These are phyloP conservation scores for Drosophila hamatofila DNA, from an alignment of 2,888 invertebrate genomes.

Conservation along the genomic window DNA sequence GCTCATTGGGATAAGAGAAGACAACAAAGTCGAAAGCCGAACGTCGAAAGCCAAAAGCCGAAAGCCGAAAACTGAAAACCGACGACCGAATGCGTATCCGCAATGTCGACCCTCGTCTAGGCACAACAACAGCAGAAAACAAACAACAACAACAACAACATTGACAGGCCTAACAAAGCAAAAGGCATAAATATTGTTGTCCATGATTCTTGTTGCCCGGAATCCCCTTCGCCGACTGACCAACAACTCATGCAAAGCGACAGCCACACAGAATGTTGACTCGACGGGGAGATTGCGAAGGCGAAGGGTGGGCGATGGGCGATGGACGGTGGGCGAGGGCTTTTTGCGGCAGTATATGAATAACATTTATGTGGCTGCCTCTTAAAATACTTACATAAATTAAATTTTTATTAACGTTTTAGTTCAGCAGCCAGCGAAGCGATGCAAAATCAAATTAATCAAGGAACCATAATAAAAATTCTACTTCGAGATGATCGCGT, in stretches of 20 bases:
- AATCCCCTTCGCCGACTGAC: slow-evolving; percentile 30
- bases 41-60: neutral
- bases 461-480: slow-evolving; percentile 10
- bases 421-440: slow-evolving; percentile 29
- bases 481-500: neutral
- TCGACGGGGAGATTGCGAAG: too few relatives aligned
- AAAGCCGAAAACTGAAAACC: neutral
- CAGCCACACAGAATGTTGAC: neutral
- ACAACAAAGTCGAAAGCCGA: slow-evolving; percentile 4
- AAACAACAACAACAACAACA: slow-evolving; percentile 27
- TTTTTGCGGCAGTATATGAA: slow-evolving; percentile 36
- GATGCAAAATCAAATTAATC: slow-evolving; percentile 43
- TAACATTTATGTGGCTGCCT: slow-evolving; percentile 61
- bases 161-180: slow-evolving; percentile 61
- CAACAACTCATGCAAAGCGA: slow-evolving; percentile 24
- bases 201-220: slow-evolving; percentile 42
- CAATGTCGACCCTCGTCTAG: slow-evolving; percentile 69
- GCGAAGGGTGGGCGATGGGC: too few relatives aligned
- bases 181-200: slow-evolving; percentile 62
- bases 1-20: slow-evolving; percentile 6
- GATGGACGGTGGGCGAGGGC: too few relatives aligned
- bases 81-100: slow-evolving; percentile 51
- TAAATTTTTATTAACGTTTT: slow-evolving; percentile 60
- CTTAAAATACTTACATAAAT: slow-evolving; percentile 69
- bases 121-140: slow-evolving; percentile 36